A percentile compares a stretch with the other conserved stretches of the same genome.
Evolutionary conservation across 2,888 invertebrate species (phyloP).

Genomic region (Ferdinandea cuprea): DNA sequence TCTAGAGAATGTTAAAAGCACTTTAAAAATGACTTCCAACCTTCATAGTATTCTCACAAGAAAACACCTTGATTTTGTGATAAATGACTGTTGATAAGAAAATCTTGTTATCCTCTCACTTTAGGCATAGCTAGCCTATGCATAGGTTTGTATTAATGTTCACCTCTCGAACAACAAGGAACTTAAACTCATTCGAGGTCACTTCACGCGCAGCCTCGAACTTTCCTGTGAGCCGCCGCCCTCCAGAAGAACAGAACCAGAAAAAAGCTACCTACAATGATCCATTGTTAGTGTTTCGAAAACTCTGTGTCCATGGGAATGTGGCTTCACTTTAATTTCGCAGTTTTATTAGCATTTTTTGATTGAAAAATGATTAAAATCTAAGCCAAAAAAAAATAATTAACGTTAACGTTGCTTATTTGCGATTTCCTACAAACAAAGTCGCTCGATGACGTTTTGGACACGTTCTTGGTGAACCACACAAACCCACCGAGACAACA

Average conservation of each 20-base stretch:
- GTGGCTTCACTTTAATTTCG: slow-evolving; percentile 37
- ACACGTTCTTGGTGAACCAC: background rate
- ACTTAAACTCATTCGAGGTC: slow-evolving; percentile 70
- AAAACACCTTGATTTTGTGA: slow-evolving; percentile 68
- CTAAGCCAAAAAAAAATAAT: background rate
- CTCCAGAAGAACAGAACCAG: slow-evolving; percentile 32
- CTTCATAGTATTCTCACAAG: too few species aligned
- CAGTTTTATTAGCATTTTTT: slow-evolving; percentile 29
- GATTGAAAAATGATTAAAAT: slow-evolving; percentile 30
- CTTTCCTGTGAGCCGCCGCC: slow-evolving; percentile 53
- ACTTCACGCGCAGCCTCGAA: slow-evolving; percentile 52
- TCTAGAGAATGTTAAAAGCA: too few species aligned
- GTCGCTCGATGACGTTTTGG: background rate
- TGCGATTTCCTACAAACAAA: background rate
- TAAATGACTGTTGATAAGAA: slow-evolving; percentile 62
- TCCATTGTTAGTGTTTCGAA: slow-evolving; percentile 50
- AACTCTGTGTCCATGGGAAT: slow-evolving; percentile 50
- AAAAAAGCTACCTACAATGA: slow-evolving; percentile 46
- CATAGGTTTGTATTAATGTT: slow-evolving; percentile 8
- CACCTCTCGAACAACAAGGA: slow-evolving; percentile 49
- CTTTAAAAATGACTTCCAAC: too few species aligned
- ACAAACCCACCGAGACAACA: slow-evolving; percentile 2
- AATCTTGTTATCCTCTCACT: slow-evolving; percentile 70
- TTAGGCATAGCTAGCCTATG: slow-evolving; percentile 19
- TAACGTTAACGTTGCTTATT: background rate